These are phyloP conservation scores for Sciurus carolinensis DNA, from an alignment of 2,797 vertebrate genomes.

Conservation along the genomic window DNA sequence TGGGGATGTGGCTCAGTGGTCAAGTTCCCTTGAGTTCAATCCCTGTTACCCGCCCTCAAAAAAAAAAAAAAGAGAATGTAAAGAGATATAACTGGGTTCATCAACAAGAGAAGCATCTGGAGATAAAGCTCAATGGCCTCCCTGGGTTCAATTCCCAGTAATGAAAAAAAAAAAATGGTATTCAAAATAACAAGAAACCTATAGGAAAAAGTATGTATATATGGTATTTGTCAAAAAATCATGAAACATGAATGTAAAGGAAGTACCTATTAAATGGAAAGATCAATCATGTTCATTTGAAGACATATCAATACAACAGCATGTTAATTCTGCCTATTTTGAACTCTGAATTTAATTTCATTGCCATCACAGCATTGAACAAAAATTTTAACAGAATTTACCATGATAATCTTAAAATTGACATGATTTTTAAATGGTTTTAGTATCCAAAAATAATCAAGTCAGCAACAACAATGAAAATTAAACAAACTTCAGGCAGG, in stretches of 20 bases:
- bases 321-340: background rate
- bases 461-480: background rate
- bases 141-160: background rate
- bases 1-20: too few relatives aligned
- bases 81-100: background rate
- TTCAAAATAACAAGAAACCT: background rate
- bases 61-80: background rate
- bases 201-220: background rate
- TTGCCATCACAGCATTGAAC: background rate
- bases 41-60: too few relatives aligned
- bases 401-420: conserved; percentile 43
- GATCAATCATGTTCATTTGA: background rate
- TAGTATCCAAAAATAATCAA: conserved; percentile 14
- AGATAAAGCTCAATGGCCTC: too few relatives aligned
- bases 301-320: conserved; percentile 2
- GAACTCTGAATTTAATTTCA: conserved; percentile 28
- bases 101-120: background rate
- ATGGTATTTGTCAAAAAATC: background rate
- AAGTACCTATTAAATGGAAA: background rate
- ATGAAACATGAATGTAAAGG: background rate
- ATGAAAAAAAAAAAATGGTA: background rate
- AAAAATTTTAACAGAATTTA: background rate
- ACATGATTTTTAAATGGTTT: background rate
- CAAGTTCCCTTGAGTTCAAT: too few relatives aligned
- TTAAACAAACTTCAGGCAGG: background rate